These are phyloP conservation scores for Arenaria interpres DNA, from an alignment of 2,113 vertebrate genomes.

Conservation along the genomic window DNA sequence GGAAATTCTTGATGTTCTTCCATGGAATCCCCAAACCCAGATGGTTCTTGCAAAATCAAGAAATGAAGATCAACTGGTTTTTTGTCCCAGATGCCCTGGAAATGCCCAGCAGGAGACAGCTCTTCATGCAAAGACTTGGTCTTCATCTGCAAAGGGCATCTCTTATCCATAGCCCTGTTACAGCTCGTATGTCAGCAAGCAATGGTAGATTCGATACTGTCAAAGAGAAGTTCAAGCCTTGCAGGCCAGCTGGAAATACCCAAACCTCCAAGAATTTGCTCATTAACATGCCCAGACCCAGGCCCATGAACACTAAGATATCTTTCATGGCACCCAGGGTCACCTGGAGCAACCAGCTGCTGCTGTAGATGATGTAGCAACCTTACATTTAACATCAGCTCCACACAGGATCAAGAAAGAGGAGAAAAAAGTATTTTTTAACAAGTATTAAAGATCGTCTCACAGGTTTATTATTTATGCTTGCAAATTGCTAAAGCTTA, in stretches of 20 bases:
- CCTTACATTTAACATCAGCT: neutral
- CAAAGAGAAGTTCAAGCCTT: neutral
- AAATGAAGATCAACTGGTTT: neutral
- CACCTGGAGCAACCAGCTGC: neutral
- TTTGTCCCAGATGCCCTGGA: neutral
- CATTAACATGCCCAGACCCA: neutral
- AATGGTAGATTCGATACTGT: neutral
- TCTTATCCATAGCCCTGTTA: neutral
- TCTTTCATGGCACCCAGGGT: neutral
- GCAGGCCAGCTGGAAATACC: neutral
- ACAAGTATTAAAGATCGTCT: neutral
- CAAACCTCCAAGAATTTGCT: neutral
- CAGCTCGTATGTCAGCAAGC: neutral
- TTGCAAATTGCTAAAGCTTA: neutral
- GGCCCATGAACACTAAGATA: neutral
- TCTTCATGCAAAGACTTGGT: neutral
- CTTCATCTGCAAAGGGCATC: neutral
- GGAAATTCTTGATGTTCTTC: neutral
- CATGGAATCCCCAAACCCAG: neutral
- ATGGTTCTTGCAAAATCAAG: neutral
- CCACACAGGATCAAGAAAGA: neutral
- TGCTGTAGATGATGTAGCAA: neutral
- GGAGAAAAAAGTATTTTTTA: fast-evolving
- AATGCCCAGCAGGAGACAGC: neutral
- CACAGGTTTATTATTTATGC: neutral